Evolutionary conservation across 2,888 invertebrate species (phyloP).

Genomic region (Alitta virens): DNA sequence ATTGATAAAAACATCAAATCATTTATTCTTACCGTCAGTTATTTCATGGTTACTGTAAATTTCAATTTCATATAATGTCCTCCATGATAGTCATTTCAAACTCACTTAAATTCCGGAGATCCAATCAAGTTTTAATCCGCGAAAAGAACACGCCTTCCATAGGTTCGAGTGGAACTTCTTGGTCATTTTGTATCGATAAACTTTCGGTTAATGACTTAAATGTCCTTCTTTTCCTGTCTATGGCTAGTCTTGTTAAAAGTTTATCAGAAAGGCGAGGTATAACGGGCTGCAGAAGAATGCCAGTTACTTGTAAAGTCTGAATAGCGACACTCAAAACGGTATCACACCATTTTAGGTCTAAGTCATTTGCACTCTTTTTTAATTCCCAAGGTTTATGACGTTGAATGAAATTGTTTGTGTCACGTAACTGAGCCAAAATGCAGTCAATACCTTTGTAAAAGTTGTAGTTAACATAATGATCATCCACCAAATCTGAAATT

Average conservation of each 20-base stretch:
- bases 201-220: constrained; percentile 19
- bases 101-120: too few species aligned
- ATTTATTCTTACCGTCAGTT: too few species aligned
- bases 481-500: constrained; percentile 62
- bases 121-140: background rate
- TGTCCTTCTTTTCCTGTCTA: constrained; percentile 34
- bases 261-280: constrained; percentile 71
- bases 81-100: too few species aligned
- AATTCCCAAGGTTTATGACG: constrained; percentile 85
- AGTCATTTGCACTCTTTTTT: constrained; percentile 62
- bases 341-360: constrained; percentile 58
- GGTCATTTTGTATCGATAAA: background rate
- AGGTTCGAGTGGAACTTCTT: background rate
- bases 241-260: constrained; percentile 63
- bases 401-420: constrained; percentile 84
- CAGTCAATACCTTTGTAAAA: constrained; percentile 81
- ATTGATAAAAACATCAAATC: too few species aligned
- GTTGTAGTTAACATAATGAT: constrained; percentile 72
- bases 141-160: background rate
- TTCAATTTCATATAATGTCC: too few species aligned
- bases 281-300: constrained; percentile 80
- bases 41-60: too few species aligned
- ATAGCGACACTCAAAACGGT: constrained; percentile 78
- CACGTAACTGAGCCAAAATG: constrained; percentile 72
- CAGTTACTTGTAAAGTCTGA: constrained; percentile 78